phyloP scores from a whole-genome alignment of 2,888 invertebrate genomes.

The Sphaerophoria taeniata region DNA sequence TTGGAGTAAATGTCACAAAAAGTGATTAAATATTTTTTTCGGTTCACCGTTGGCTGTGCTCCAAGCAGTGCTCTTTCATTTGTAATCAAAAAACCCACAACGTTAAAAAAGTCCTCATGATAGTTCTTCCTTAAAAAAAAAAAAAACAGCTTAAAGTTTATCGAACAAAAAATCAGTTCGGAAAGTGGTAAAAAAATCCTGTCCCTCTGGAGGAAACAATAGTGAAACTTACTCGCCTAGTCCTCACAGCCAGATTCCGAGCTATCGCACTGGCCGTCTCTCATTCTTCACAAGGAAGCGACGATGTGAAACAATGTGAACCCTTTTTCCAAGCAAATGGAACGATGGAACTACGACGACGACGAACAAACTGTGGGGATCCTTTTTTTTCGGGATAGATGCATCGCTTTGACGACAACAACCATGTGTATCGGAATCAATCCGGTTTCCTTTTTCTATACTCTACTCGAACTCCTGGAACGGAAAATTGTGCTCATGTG shows the following conservation, averaged over 20 bases:
- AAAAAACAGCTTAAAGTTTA: slow-evolving; percentile 33
- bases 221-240: slow-evolving; percentile 30
- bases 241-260: neutral
- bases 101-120: slow-evolving; percentile 29
- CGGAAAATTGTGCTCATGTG: neutral
- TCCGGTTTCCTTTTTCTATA: slow-evolving; percentile 42
- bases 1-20: slow-evolving; percentile 66
- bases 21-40: slow-evolving; percentile 57
- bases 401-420: slow-evolving; percentile 21
- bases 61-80: slow-evolving; percentile 10
- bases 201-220: slow-evolving; percentile 55
- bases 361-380: neutral
- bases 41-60: slow-evolving; percentile 41
- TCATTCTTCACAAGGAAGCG: slow-evolving; percentile 15
- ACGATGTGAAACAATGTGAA: slow-evolving; percentile 48
- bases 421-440: slow-evolving; percentile 61
- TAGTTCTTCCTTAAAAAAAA: slow-evolving; percentile 32
- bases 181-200: slow-evolving; percentile 14
- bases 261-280: neutral
- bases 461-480: neutral
- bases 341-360: neutral
- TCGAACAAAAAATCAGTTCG: slow-evolving; percentile 15
- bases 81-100: neutral
- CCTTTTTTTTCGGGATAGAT: slow-evolving; percentile 14
- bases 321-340: neutral